Base-by-base conservation (phyloP, 2,113 vertebrate genomes). In the Sarotherodon lohbergeri region DNA sequence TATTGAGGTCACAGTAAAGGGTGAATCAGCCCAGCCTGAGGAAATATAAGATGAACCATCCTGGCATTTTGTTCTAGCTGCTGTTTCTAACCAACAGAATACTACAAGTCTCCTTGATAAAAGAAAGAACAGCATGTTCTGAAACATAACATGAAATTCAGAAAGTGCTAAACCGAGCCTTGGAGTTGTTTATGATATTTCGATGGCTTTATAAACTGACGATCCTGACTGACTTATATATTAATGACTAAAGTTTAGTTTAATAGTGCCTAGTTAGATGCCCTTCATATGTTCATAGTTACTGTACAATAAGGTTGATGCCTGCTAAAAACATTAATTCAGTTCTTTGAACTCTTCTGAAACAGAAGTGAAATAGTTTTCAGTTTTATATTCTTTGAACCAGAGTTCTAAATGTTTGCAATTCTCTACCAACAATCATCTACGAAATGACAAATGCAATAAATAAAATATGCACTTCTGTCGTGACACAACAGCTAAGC, bases 1-100 rank as follows among this genome's bases (percentile, higher is more conserved):
- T 76, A 90, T 87, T 90, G 76, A 91, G 88, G 91, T 89, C 87
- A 88, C 46, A 29, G 68, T 71, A 86, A 76, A 80, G 63, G 50
- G 86, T 94, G 92, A 94, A 55, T 93, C 86, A 85, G 27, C 48
- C 66, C 59, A 59, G 83, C 93, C 91, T 73, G 46, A 68, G 87
- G 92, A 90, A 55, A 84, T 48, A 55, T 66, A 84, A 63, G 80
- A 91, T 91, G 92, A 94, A 87, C 80, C 82, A 87, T 59, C 46
- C 5, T 86, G 91, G 66, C 83, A 90, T 91, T 55, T 81, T 81
- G 76, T 86, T 91, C 73, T 68, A 76, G 55, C 80, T 87, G 61
- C 56, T 83, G 56, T 87, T 89, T 91, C 83, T 83, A 41, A 90
- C 57, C 41, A 79, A 79, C 57, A 36, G 12, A 39, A 52, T 39